These are phyloP conservation scores for Cichlasoma orientale DNA, from an alignment of 2,797 vertebrate genomes.

Conservation along the genomic window DNA sequence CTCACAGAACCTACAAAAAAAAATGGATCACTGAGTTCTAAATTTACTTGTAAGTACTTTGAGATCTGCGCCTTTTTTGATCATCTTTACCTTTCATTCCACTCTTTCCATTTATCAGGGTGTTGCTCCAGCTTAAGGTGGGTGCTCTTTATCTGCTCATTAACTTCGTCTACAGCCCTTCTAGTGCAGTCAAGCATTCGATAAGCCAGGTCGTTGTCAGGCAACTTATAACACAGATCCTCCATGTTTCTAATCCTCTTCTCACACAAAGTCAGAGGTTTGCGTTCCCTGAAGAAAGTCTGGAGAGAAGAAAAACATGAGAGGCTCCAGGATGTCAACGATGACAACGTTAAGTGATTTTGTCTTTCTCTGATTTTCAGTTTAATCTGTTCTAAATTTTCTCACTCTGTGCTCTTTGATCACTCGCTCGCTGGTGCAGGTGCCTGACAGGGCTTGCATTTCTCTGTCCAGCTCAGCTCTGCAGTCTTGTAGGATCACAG, in stretches of 20 bases:
- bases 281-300: conserved; percentile 89
- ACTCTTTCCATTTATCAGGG: conserved; percentile 89
- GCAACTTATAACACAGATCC: conserved; percentile 88
- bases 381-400: conserved; percentile 36
- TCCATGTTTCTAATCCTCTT: conserved; percentile 88
- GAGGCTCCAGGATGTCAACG: neutral
- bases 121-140: conserved; percentile 81
- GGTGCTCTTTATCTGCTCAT: conserved; percentile 79
- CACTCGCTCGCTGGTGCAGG: conserved; percentile 85
- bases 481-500: conserved; percentile 84
- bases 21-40: neutral
- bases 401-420: conserved; percentile 89
- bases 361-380: neutral
- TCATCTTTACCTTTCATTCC: conserved; percentile 80
- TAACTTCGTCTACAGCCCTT: conserved; percentile 79
- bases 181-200: conserved; percentile 76
- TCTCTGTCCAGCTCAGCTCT: conserved; percentile 85
- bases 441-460: conserved; percentile 79
- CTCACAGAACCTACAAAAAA: conserved; percentile 81
- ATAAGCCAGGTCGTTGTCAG: conserved; percentile 84
- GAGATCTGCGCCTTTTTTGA: neutral
- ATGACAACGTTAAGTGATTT: conserved; percentile 30
- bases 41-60: neutral
- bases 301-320: conserved; percentile 56
- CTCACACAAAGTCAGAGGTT: conserved; percentile 84